phyloP scores from a whole-genome alignment of 1,140 invertebrate genomes.

The Drosophila navojoa region DNA sequence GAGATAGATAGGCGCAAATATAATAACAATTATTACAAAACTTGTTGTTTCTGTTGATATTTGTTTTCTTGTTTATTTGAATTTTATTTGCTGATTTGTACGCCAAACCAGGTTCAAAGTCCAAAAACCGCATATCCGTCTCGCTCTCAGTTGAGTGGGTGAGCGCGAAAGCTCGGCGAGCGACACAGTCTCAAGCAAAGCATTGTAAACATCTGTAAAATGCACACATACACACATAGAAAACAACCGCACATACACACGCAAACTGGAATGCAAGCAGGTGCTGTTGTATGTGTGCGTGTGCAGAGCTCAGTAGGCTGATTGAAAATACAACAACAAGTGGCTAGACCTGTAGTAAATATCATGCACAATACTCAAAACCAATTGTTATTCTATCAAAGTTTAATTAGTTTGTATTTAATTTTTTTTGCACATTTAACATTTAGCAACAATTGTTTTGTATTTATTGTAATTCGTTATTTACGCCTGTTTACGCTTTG shows the following conservation, averaged over 20 bases:
- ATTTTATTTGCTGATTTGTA: conserved; percentile 57
- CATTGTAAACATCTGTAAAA: conserved; percentile 61
- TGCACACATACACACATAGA: conserved; percentile 20
- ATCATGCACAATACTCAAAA: conserved; percentile 27
- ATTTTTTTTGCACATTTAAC: neutral
- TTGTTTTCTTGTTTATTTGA: conserved; percentile 42
- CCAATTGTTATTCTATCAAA: conserved; percentile 7
- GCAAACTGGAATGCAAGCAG: conserved; percentile 27
- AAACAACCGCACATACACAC: neutral
- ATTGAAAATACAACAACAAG: conserved; percentile 50
- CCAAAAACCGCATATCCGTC: conserved; percentile 44
- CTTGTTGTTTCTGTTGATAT: conserved; percentile 19
- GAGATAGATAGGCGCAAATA: conserved; percentile 16
- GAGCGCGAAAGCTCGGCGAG: conserved; percentile 43
- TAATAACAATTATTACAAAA: conserved; percentile 65
- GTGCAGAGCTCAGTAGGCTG: conserved; percentile 21
- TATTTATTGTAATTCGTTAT: neutral
- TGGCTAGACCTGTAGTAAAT: conserved; percentile 23
- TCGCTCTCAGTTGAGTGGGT: conserved; percentile 39
- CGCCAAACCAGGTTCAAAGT: conserved; percentile 70
- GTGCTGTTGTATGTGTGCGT: conserved; percentile 39
- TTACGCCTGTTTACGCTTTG: neutral
- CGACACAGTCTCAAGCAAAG: conserved; percentile 10
- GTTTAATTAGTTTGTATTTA: conserved; percentile 10
- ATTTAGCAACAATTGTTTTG: neutral